phyloP scores from a whole-genome alignment of 2,797 vertebrate genomes.

The Rachycentron canadum region DNA sequence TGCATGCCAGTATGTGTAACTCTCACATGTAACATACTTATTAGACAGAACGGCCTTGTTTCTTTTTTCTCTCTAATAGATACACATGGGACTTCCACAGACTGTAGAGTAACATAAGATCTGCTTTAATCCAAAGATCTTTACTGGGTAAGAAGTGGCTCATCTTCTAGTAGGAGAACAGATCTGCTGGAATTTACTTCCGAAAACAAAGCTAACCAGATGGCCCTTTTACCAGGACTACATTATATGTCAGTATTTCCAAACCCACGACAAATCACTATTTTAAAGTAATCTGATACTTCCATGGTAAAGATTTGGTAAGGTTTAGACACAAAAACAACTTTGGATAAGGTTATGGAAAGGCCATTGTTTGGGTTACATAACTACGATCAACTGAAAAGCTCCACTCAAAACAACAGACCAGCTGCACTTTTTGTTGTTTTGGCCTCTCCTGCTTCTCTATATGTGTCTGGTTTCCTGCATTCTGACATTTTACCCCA shows the following conservation, averaged over 20 bases:
- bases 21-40: neutral
- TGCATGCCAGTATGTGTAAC: neutral
- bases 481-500: slow-evolving; percentile 44
- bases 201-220: neutral
- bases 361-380: neutral
- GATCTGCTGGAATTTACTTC: neutral
- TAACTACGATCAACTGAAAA: neutral
- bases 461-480: slow-evolving; percentile 23
- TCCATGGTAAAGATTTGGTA: neutral
- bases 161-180: neutral
- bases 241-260: no score
- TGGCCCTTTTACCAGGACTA: neutral
- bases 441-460: slow-evolving; percentile 17
- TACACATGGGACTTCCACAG: slow-evolving; percentile 30
- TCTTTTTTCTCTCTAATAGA: slow-evolving; percentile 37
- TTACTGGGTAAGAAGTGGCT: slow-evolving; percentile 2
- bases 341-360: neutral
- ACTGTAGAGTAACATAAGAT: slow-evolving; percentile 1
- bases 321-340: neutral
- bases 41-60: neutral
- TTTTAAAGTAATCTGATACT: neutral
- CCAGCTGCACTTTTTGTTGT: neutral
- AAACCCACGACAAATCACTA: neutral
- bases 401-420: neutral
- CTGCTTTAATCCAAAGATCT: slow-evolving; percentile 8